Conservation (phyloP, 2,797 vertebrate species). For the Thripadectes ignobilis region DNA sequence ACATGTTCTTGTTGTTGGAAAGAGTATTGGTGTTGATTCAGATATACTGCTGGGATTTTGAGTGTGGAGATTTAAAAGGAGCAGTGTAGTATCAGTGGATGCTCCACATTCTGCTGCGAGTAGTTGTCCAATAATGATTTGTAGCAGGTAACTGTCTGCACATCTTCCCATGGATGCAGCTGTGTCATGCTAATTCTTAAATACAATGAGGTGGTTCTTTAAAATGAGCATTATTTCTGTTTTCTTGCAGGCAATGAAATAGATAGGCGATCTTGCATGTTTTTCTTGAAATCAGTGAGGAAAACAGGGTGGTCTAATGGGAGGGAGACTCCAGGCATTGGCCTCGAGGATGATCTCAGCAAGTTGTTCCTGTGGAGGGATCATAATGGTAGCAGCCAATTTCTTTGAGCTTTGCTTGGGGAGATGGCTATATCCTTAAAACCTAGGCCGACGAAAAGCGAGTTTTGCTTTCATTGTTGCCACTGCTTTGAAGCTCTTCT, state of each 20-base stretch:
- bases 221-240: background rate
- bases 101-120: background rate
- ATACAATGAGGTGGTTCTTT: background rate
- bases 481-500: background rate
- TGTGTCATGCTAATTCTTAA: background rate
- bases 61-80: background rate
- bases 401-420: background rate
- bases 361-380: background rate
- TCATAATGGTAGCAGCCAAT: background rate
- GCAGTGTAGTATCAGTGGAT: fast-evolving
- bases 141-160: background rate
- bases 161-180: background rate
- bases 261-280: background rate
- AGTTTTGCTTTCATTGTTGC: background rate
- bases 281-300: background rate
- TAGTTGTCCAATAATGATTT: background rate
- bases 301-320: background rate
- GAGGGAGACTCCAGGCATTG: background rate
- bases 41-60: background rate
- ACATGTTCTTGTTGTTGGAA: background rate
- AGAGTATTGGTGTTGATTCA: background rate
- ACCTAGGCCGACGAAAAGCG: background rate
- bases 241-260: background rate
- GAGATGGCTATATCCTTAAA: background rate
- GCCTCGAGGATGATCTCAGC: background rate